Evolutionary conservation across 2,797 vertebrate genomes (phyloP).

Genomic region (Muscicapa comitata): DNA sequence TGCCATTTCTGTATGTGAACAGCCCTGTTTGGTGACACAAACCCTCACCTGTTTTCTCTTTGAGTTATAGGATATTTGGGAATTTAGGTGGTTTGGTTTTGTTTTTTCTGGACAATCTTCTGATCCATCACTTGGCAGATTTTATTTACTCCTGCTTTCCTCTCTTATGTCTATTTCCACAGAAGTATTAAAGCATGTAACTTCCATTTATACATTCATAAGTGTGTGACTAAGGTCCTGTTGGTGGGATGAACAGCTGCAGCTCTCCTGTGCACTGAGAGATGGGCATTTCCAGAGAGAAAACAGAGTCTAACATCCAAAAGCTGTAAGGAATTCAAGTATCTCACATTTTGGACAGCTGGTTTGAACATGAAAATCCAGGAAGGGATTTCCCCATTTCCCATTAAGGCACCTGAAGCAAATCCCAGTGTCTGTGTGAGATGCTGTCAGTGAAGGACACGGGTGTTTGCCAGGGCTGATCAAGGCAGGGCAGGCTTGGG

Average conservation of each 20-base stretch:
- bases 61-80: not conserved
- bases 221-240: not conserved
- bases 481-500: rapidly evolving
- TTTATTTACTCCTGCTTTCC: not conserved
- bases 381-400: not conserved
- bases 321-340: not conserved
- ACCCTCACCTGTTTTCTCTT: not conserved
- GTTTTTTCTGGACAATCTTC: not conserved
- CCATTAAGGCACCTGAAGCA: not conserved
- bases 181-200: not conserved
- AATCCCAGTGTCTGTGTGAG: not conserved
- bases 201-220: not conserved
- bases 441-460: not conserved
- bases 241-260: not conserved
- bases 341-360: not conserved
- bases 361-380: not conserved
- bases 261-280: not conserved
- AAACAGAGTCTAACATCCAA: not conserved
- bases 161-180: not conserved
- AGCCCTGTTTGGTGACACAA: not conserved
- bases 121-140: not conserved
- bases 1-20: not conserved
- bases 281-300: not conserved
- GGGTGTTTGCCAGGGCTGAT: not conserved
- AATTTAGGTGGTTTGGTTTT: too few species aligned